Evolutionary conservation across 1,140 invertebrate genomes (phyloP).

Genomic region (Nixonia krombeini): DNA sequence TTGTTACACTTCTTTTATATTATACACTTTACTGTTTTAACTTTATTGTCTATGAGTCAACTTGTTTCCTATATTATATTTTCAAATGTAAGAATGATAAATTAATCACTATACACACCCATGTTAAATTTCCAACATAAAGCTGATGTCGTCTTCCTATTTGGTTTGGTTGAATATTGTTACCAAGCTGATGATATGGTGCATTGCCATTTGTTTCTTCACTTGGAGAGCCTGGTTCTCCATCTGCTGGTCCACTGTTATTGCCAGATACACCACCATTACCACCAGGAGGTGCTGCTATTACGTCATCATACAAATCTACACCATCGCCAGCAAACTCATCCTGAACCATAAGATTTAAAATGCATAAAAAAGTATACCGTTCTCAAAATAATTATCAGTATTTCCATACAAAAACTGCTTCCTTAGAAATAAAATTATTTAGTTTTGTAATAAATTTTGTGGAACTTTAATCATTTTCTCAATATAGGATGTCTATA

Average conservation of each 20-base stretch:
- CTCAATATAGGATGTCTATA: too few species aligned
- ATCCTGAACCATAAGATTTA: constrained; percentile 73
- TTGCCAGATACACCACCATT: constrained; percentile 64
- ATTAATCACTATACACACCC: constrained; percentile 76
- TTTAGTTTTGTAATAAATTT: background rate
- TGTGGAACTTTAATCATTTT: too few species aligned
- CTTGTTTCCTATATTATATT: too few species aligned
- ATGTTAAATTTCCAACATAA: constrained; percentile 96
- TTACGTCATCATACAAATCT: constrained; percentile 97
- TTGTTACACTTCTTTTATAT: too few species aligned
- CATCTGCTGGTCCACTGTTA: constrained; percentile 57
- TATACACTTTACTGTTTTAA: too few species aligned
- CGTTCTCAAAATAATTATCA: constrained; percentile 12
- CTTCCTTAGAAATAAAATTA: too few species aligned
- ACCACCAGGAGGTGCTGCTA: constrained; percentile 80
- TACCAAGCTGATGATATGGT: constrained; percentile 76
- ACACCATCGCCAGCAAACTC: constrained; percentile 89
- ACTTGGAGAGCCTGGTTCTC: constrained; percentile 64
- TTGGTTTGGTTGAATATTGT: constrained; percentile 80
- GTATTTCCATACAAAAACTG: too few species aligned
- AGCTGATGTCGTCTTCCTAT: constrained; percentile 87
- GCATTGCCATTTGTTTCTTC: constrained; percentile 81
- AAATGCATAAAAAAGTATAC: too few species aligned
- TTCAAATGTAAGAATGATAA: too few species aligned
- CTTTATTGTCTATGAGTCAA: too few species aligned